These are phyloP conservation scores for Lasius fuliginosus DNA, from an alignment of 2,888 invertebrate species.

Conservation along the genomic window DNA sequence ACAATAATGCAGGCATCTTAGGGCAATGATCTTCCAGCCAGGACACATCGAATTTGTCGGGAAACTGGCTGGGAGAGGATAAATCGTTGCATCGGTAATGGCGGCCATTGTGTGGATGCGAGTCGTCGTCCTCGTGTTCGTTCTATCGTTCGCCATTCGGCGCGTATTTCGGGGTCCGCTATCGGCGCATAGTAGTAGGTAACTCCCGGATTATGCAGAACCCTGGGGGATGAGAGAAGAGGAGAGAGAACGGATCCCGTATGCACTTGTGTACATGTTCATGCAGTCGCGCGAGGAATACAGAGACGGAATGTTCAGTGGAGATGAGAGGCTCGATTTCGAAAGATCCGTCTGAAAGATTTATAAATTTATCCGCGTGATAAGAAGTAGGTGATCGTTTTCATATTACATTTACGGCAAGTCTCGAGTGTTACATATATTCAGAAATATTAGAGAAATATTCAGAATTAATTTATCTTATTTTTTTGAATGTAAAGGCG, in stretches of 20 bases:
- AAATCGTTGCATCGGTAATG: constrained; percentile 84
- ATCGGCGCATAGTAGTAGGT: constrained; percentile 79
- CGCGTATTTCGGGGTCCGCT: constrained; percentile 76
- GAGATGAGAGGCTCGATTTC: constrained; percentile 26
- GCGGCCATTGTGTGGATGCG: constrained; percentile 79
- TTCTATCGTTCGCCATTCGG: constrained; percentile 68
- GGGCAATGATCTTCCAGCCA: constrained; percentile 47
- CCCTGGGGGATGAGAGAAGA: constrained; percentile 68
- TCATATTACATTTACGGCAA: background rate
- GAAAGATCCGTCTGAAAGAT: constrained; percentile 22
- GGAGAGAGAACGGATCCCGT: constrained; percentile 48
- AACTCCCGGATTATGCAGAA: constrained; percentile 83
- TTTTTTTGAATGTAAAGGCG: background rate
- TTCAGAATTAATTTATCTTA: background rate
- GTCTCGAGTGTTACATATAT: background rate
- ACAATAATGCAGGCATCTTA: constrained; percentile 54
- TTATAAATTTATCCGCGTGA: constrained; percentile 7
- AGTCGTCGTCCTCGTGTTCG: constrained; percentile 62
- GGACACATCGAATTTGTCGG: constrained; percentile 39
- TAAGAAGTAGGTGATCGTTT: background rate
- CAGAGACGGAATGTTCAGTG: constrained; percentile 31
- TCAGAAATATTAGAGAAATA: background rate
- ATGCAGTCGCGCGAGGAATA: constrained; percentile 21
- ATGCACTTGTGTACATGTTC: constrained; percentile 45
- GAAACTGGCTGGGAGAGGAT: constrained; percentile 54